Conservation (phyloP, 1,140 invertebrate genomes). For the fruit fly (Drosophila melanogaster) region Release_6_plus_ISO1_MT NT_033777.3:15080501-15081000, state of each 20-base stretch:
- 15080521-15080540: constrained; percentile 14
- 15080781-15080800: constrained; percentile 69
- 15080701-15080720: constrained; percentile 64
- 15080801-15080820: constrained; percentile 28
- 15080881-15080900: constrained; percentile 53
- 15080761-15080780: constrained; percentile 56
- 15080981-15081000: constrained; percentile 32
- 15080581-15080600: constrained; percentile 43
- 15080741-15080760: constrained; percentile 74
- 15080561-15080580: constrained; percentile 28
- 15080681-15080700: constrained; percentile 32
- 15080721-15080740: constrained; percentile 66
- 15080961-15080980: constrained; percentile 71
- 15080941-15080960: constrained; percentile 81
- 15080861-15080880: constrained; percentile 39
- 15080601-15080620: constrained; percentile 28
- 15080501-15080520: constrained; percentile 49
- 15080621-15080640: constrained; percentile 62
- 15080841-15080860: constrained; percentile 18
- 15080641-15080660: constrained; percentile 37
- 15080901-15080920: constrained; percentile 25
- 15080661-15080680: constrained; percentile 47
- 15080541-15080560: constrained; percentile 21
- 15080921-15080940: constrained; percentile 65
- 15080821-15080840: constrained; percentile 38